A percentile compares a stretch with the other conserved stretches of the same genome.
phyloP scores from a whole-genome alignment of 2,888 invertebrate species.

The Lasius platythorax region DNA sequence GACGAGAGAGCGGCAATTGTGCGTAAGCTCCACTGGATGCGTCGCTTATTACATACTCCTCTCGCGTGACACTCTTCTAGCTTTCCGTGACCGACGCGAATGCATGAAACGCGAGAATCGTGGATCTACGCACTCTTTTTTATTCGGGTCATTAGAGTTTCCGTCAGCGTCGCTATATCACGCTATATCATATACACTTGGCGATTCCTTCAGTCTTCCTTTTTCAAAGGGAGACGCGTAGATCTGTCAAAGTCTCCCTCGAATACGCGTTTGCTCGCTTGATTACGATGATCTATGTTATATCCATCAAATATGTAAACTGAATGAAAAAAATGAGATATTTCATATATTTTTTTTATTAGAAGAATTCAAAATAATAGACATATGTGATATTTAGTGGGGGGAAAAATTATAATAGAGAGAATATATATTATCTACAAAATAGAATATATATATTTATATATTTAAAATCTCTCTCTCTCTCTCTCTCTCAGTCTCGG shows the following conservation, averaged over 20 bases:
- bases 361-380: no score
- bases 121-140: conserved; percentile 42
- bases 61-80: conserved; percentile 40
- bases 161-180: no score
- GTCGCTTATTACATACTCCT: conserved; percentile 40
- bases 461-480: neutral
- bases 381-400: no score
- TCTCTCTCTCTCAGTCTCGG: neutral
- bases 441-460: neutral
- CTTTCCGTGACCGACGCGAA: conserved; percentile 46
- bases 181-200: neutral
- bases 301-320: neutral
- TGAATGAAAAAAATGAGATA: neutral
- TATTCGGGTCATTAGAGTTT: conserved; percentile 35
- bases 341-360: no score
- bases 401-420: neutral
- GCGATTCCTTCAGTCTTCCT: neutral
- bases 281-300: no score
- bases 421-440: neutral
- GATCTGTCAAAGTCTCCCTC: neutral
- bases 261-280: neutral
- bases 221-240: neutral
- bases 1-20: conserved; percentile 19
- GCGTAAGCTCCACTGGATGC: conserved; percentile 45
- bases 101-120: conserved; percentile 27